phyloP scores from a whole-genome alignment of 2,797 vertebrate species.

The Enteromius paludinosus region DNA sequence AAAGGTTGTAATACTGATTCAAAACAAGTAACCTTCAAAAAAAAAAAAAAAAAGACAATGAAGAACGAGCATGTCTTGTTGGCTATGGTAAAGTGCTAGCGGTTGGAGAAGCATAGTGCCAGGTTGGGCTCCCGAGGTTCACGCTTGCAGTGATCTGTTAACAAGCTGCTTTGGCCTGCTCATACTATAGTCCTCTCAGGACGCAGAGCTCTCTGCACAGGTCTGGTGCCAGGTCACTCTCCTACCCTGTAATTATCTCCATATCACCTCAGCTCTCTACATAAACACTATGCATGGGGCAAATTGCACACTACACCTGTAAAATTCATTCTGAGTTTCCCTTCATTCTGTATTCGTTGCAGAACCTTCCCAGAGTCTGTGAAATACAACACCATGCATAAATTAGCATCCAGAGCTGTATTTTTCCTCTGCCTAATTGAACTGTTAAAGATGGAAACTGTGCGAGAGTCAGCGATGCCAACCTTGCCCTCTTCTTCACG shows the following conservation, averaged over 20 bases:
- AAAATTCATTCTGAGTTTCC: background rate
- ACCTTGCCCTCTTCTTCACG: constrained; percentile 58
- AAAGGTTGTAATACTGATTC: background rate
- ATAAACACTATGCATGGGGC: background rate
- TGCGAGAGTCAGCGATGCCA: constrained; percentile 30
- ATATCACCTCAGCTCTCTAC: constrained; percentile 1
- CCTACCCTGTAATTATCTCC: constrained; percentile 39
- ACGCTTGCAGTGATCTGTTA: constrained; percentile 76
- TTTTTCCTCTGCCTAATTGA: constrained; percentile 59
- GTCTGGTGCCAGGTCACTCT: constrained; percentile 75
- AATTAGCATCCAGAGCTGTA: constrained; percentile 10
- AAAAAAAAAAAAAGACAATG: background rate
- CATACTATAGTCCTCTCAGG: constrained; percentile 62
- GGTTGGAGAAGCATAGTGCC: constrained; percentile 59
- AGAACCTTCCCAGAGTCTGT: background rate
- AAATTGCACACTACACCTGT: background rate
- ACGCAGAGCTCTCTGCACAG: constrained; percentile 65
- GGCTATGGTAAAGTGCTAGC: constrained; percentile 59
- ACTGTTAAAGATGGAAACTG: constrained; percentile 19
- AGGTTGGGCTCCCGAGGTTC: constrained; percentile 76
- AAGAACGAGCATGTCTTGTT: constrained; percentile 10
- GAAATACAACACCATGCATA: constrained; percentile 12
- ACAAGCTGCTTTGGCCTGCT: constrained; percentile 76
- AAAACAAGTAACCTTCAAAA: background rate
- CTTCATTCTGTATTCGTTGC: background rate